Base-by-base conservation (phyloP, 2,113 vertebrate genomes). In the Oplegnathus fasciatus region DNA sequence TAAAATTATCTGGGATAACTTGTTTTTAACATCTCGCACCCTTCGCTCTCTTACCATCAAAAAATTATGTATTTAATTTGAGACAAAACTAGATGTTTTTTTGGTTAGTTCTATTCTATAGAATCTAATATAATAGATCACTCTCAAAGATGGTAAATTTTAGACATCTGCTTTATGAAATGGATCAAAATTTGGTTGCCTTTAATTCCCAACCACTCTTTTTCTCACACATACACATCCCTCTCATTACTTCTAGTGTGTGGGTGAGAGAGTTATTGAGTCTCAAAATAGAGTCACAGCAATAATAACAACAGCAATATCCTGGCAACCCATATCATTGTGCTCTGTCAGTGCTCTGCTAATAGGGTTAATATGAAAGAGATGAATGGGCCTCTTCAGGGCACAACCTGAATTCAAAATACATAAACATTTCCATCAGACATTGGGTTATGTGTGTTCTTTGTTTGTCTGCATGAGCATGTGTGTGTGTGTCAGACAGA, bases 241-340 rank as follows among this genome's bases (percentile, higher is more conserved):
- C 48, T 85, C 24, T 86, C 68, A 85, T 86, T 90, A 74, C 67
- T 78, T 78, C 28, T 11, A 17, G 61, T 46, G 84, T 82, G 83
- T 88, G 84, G 75, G 62, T 66, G 78, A 82, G 71, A 80, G 78
- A 87, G 48, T 85, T 86, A 90, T 78, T 83, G 87, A 89, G 78
- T 88, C 89, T 92, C 79, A 83, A 85, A 92, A 89, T 86, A 85
- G 86, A 87, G 85, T 84, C 65, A 68, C 57, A 64, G 80, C 78
- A 88, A 86, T 91, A 87, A 91, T 87, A 90, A 82, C 90, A 90
- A 82, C 90, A 77, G 79, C 80, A 74, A 90, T 86, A 90, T 91
- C 90, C 91, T 88, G 84, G 85, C 88, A 92, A 91, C 77, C 83
- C 67, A 76, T 87, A 80, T 88, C 66, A 52, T n/a, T 76, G 80